Evolutionary conservation across 2,113 vertebrate genomes (phyloP).

Genomic region (Sylvia atricapilla): DNA sequence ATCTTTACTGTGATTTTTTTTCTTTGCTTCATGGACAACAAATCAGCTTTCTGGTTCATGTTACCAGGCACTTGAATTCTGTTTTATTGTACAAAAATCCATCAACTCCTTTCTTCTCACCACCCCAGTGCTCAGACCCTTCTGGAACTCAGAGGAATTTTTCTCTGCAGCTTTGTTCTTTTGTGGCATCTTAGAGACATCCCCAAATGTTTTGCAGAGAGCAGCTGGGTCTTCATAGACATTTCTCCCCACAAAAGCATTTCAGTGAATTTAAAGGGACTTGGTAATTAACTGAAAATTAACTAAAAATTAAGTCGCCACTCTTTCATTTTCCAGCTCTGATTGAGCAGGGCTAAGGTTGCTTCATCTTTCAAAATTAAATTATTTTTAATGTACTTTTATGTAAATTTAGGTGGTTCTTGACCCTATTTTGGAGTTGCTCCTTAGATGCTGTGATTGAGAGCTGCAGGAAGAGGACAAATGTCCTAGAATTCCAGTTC

Average conservation of each 20-base stretch:
- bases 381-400: neutral
- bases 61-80: neutral
- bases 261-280: neutral
- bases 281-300: neutral
- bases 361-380: neutral
- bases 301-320: neutral
- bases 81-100: rapidly evolving
- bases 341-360: neutral
- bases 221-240: neutral
- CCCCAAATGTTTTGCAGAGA: neutral
- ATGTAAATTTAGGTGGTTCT: neutral
- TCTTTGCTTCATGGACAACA: neutral
- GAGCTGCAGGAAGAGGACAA: neutral
- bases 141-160: neutral
- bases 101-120: neutral
- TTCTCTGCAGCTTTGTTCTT: neutral
- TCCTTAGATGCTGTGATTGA: neutral
- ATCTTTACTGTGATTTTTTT: neutral
- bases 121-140: neutral
- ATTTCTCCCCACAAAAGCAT: neutral
- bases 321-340: neutral
- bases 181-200: neutral
- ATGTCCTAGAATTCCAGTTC: neutral
- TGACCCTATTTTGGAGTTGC: rapidly evolving
- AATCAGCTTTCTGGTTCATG: neutral